Evolutionary conservation across 2,888 invertebrate species (phyloP).

Genomic region (Tigriopus californicus): DNA sequence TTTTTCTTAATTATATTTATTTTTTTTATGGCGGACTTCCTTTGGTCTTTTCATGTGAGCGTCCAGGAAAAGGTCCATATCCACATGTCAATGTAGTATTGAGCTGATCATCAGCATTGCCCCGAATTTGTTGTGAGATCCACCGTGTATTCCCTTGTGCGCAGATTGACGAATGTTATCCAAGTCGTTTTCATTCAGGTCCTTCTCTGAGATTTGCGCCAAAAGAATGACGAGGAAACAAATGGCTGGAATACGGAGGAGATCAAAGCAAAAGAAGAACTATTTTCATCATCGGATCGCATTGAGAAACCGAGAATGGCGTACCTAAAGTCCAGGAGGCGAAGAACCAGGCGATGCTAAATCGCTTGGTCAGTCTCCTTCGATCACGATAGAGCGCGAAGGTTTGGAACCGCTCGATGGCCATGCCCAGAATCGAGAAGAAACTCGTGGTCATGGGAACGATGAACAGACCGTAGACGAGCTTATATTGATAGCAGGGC

Average conservation of each 20-base stretch:
- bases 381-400: constrained; percentile 10
- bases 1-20: too few relatives aligned
- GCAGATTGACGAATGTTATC: too few relatives aligned
- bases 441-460: constrained; percentile 11
- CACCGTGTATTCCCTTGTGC: too few relatives aligned
- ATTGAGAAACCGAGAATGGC: too few relatives aligned
- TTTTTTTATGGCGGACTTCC: too few relatives aligned
- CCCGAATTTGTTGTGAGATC: background rate
- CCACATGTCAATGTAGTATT: background rate
- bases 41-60: constrained; percentile 3
- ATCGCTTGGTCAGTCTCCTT: background rate
- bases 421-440: constrained; percentile 13
- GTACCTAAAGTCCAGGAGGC: constrained; percentile 9
- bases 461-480: constrained; percentile 8
- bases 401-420: constrained; percentile 11
- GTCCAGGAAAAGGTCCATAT: constrained; percentile 11
- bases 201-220: constrained; percentile 5
- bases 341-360: constrained; percentile 11
- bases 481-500: constrained; percentile 10
- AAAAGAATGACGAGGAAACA: constrained; percentile 11
- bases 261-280: too few relatives aligned
- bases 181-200: background rate
- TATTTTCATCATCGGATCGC: too few relatives aligned
- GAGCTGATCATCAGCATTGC: background rate
- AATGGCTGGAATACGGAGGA: constrained; percentile 2